A percentile compares a stretch with the other conserved stretches of the same genome.
Evolutionary conservation across 2,797 vertebrate species (phyloP).

Genomic region (Neosalanx taihuensis): DNA sequence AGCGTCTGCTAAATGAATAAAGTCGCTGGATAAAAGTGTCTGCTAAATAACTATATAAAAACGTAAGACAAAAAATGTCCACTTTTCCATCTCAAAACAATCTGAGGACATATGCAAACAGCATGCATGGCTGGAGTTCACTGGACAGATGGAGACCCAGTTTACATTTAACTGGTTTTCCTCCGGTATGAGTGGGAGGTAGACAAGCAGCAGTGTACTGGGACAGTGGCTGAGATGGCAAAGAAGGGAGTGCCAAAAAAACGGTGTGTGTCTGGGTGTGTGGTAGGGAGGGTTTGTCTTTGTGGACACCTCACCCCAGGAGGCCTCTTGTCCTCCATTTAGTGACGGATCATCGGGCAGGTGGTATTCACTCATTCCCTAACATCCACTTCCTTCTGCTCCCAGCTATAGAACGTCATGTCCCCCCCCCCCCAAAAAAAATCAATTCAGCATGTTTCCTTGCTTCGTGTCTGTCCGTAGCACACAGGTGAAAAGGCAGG

Average conservation of each 20-base stretch:
- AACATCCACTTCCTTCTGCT: not conserved
- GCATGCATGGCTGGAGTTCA: not conserved
- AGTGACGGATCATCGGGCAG: constrained; percentile 48
- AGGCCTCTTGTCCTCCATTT: constrained; percentile 51
- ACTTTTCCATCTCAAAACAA: not conserved
- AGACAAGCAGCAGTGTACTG: constrained; percentile 5
- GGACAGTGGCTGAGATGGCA: not conserved
- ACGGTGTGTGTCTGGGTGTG: not conserved
- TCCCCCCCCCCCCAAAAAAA: not conserved
- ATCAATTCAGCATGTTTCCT: not conserved
- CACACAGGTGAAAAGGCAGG: not conserved
- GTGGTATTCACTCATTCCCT: constrained; percentile 40
- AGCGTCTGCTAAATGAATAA: too few species aligned
- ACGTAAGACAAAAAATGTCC: not conserved
- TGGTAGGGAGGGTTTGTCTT: constrained; percentile 7
- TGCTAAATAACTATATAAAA: too few species aligned
- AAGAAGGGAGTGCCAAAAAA: not conserved
- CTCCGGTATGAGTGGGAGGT: constrained; percentile 10
- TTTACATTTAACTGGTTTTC: not conserved
- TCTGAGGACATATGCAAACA: not conserved
- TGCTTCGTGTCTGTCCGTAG: not conserved
- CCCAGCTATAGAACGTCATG: not conserved
- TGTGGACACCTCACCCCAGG: constrained; percentile 34
- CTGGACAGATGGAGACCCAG: not conserved
- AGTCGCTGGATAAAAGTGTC: too few species aligned